Conservation (phyloP, 1,140 invertebrate species). For the Solen grandis region DNA sequence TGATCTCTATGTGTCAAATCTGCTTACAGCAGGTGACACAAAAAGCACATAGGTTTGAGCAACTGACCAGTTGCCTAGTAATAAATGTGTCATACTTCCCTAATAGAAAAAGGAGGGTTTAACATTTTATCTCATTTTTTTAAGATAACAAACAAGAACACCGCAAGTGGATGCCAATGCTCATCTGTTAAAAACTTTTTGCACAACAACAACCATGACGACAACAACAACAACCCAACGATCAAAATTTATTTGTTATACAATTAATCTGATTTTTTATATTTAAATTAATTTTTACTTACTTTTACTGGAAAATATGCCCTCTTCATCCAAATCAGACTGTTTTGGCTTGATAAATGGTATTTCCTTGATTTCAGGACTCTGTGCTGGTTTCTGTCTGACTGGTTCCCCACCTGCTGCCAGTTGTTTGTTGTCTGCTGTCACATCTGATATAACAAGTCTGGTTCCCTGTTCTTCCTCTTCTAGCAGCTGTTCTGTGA, state of each 20-base stretch:
- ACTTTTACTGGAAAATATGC: conserved; percentile 48
- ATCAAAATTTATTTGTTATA: background rate
- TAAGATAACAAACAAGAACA: background rate
- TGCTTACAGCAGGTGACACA: too few relatives aligned
- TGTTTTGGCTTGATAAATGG: conserved; percentile 55
- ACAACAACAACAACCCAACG: background rate
- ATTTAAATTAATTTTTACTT: background rate
- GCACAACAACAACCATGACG: too few relatives aligned
- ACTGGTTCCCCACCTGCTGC: background rate
- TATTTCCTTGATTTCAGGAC: conserved; percentile 38
- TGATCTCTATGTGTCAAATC: too few relatives aligned
- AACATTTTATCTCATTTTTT: background rate
- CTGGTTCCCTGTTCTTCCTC: conserved; percentile 45
- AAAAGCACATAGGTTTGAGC: too few relatives aligned
- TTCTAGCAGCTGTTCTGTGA: conserved; percentile 53
- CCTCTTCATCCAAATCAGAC: conserved; percentile 22
- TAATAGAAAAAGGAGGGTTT: too few relatives aligned
- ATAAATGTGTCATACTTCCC: too few relatives aligned
- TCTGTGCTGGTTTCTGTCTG: background rate
- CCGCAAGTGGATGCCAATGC: background rate
- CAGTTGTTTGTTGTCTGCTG: background rate
- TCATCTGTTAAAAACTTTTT: too few relatives aligned
- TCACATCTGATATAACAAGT: conserved; percentile 44
- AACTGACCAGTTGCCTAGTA: too few relatives aligned
- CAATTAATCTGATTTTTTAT: background rate